These are phyloP conservation scores for Engraulis encrasicolus DNA, from an alignment of 2,113 vertebrate species.

Conservation along the genomic window DNA sequence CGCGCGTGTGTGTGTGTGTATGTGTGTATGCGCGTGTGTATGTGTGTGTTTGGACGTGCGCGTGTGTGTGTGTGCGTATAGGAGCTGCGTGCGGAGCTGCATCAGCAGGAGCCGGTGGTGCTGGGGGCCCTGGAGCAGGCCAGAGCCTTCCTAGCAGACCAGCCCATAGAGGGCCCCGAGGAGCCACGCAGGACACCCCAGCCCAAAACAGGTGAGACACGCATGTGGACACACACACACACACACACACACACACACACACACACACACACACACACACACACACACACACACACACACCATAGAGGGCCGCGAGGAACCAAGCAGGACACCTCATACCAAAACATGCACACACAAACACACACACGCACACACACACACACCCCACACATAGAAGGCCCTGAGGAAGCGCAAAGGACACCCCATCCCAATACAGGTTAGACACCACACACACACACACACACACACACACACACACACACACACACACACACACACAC, in stretches of 20 bases:
- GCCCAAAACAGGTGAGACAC: slow-evolving; percentile 83
- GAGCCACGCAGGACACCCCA: slow-evolving; percentile 89
- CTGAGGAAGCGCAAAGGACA: not conserved
- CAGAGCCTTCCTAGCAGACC: slow-evolving; percentile 91
- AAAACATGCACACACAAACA: no score
- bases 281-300: not conserved
- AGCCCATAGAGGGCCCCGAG: slow-evolving; percentile 94
- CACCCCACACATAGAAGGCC: not conserved
- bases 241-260: not conserved
- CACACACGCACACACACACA: not conserved
- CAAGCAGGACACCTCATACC: no score
- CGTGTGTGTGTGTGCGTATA: slow-evolving; percentile 58
- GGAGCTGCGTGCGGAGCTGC: slow-evolving; percentile 85
- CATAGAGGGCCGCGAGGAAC: not conserved
- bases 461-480: no score
- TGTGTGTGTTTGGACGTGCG: not conserved
- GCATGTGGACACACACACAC: no score
- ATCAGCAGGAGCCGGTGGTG: slow-evolving; percentile 87
- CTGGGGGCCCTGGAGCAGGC: slow-evolving; percentile 90
- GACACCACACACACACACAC: not conserved
- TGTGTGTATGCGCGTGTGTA: not conserved
- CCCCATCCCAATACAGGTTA: no score
- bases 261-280: slow-evolving; percentile 1
- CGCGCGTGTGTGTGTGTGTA: not conserved
- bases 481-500: not conserved